Evolutionary conservation across 2,797 vertebrate species (phyloP).

Genomic region (Octomys mimax): DNA sequence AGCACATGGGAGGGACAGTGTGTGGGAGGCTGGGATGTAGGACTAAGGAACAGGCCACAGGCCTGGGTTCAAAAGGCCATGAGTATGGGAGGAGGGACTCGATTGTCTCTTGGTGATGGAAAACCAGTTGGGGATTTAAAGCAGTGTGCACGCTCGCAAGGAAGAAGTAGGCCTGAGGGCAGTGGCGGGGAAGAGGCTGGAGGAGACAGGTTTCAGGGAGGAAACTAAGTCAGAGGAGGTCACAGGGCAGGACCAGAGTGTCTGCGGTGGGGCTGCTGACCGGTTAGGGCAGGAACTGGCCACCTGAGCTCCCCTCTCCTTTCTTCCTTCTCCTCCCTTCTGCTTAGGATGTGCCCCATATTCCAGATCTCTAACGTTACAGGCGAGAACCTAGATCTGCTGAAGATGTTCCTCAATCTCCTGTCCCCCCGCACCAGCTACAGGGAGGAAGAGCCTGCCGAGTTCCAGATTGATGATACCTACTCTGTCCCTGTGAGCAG

Average conservation of each 20-base stretch:
- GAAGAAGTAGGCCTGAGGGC: background rate
- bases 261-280: background rate
- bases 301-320: background rate
- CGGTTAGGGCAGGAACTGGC: background rate
- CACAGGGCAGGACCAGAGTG: background rate
- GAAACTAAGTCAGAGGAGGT: background rate
- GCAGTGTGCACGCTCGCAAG: background rate
- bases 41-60: background rate
- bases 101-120: background rate
- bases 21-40: background rate
- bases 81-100: background rate
- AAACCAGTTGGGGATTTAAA: background rate
- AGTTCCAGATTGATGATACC: constrained; percentile 99
- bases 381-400: constrained; percentile 97
- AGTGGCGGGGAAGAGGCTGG: background rate
- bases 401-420: constrained; percentile 99
- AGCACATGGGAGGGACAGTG: background rate
- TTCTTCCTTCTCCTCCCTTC: constrained; percentile 46
- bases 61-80: background rate
- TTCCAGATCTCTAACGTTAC: constrained; percentile 99
- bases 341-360: constrained; percentile 97
- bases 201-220: background rate
- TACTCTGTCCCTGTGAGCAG: constrained; percentile 97
- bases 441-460: constrained; percentile 97
- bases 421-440: constrained; percentile 97